These are phyloP conservation scores for Gambusia yucatana DNA, from an alignment of 2,797 vertebrate genomes.

Conservation along the genomic window DNA sequence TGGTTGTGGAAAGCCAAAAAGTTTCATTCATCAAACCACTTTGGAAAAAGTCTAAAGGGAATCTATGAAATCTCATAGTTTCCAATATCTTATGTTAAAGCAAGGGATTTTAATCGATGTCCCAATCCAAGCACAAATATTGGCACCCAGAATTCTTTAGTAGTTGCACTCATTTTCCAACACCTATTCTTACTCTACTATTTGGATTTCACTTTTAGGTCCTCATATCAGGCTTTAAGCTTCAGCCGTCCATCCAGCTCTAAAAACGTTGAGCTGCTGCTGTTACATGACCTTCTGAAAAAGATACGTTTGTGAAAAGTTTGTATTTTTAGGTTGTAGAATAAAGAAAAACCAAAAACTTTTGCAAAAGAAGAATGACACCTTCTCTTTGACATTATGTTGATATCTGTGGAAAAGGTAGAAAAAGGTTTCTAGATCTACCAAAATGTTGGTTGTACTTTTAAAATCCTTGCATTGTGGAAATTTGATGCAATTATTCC, in stretches of 20 bases:
- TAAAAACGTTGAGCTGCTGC: neutral
- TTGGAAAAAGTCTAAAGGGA: neutral
- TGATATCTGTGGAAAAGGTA: neutral
- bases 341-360: neutral
- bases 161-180: neutral
- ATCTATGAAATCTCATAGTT: neutral
- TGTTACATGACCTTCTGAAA: neutral
- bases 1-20: neutral
- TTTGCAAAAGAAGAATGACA: neutral
- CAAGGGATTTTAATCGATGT: neutral
- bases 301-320: neutral
- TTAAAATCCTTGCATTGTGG: too few relatives aligned
- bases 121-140: neutral
- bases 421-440: too few relatives aligned
- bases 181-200: too few relatives aligned
- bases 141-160: too few relatives aligned
- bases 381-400: neutral
- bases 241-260: too few relatives aligned
- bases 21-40: neutral
- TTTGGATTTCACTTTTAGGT: too few relatives aligned
- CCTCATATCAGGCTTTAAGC: neutral
- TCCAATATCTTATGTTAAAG: neutral
- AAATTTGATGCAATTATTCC: too few relatives aligned
- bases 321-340: neutral
- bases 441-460: too few relatives aligned